Base-by-base conservation (phyloP, 1,140 invertebrate species). In the Cydia strobilella region DNA sequence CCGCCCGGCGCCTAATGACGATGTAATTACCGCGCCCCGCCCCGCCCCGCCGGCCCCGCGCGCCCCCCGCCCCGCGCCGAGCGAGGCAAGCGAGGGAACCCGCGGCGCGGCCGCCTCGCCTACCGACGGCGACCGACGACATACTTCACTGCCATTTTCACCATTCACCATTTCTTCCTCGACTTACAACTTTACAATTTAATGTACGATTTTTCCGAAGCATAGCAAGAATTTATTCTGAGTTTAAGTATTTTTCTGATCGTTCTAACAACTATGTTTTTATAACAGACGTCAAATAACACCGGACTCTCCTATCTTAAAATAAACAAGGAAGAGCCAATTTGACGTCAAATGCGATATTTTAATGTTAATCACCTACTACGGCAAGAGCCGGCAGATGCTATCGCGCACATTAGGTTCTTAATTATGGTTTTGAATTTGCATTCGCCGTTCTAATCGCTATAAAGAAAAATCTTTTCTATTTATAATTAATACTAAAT, bases 1-100 rank as follows among this genome's bases (percentile, higher is more conserved):
- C 80, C 75, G 75, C 83, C 69, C 88, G 82, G 82, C 82, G 82
- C 80, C 85, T 84, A 82, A 84, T 84, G 83, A 86, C 83, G 84
- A 79, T 82, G 85, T 86, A 85, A 86, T 87, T 86, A 77, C 80
- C 76, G 74, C 76, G 54, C 78, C 74, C 76, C 76, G 80, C 81
- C 79, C 82, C 83, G 77, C 78, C 69, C 81, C 79, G 78, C 80
- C 81, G 80, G 78, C 80, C 76, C 74, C 73, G 73, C 78, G 72
- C 78, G 74, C 69, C 76, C 54, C 78, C 76, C 75, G 75, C 35
- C 80, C 76, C 72, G 82, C 27, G 79, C 35, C 78, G n/a, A n/a
- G n/a, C n/a, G n/a, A n/a, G n/a, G n/a, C n/a, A n/a, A n/a, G n/a
- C n/a, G n/a, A n/a, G n/a, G n/a, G n/a, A n/a, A n/a, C n/a, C n/a